phyloP scores from a whole-genome alignment of 2,797 vertebrate species.

The Lophura swinhoii region DNA sequence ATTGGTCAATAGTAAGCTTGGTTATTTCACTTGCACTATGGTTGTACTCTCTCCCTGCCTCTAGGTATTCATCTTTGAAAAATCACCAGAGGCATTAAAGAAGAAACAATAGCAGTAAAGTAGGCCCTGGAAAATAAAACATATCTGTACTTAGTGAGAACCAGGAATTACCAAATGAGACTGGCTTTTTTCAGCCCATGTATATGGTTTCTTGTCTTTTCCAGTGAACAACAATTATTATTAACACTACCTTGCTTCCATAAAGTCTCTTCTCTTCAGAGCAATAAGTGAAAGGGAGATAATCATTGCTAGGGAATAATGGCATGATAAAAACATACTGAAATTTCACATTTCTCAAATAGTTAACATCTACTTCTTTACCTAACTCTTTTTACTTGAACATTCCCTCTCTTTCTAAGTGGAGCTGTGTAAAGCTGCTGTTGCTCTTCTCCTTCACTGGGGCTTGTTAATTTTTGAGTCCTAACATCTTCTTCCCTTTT shows the following conservation, averaged over 20 bases:
- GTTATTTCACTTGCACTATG: background rate
- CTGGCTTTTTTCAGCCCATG: background rate
- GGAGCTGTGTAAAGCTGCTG: background rate
- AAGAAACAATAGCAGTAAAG: background rate
- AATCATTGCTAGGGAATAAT: slow-evolving; percentile 1
- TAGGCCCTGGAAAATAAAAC: background rate
- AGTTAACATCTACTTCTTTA: background rate
- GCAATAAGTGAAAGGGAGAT: background rate
- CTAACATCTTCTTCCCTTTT: background rate
- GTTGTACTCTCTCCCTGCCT: background rate
- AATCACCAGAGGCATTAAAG: background rate
- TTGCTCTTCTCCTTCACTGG: background rate
- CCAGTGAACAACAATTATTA: background rate
- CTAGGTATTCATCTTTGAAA: background rate
- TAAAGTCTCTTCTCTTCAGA: background rate
- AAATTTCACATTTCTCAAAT: slow-evolving; percentile 7
- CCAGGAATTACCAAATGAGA: background rate
- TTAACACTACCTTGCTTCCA: background rate
- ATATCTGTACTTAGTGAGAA: background rate
- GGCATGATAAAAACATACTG: background rate
- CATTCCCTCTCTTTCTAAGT: background rate
- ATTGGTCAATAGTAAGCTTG: background rate
- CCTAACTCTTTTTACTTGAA: background rate
- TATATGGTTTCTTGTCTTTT: background rate
- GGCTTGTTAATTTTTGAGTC: background rate